Conservation (phyloP, 2,113 vertebrate genomes). For the Tringa solitaria region DNA sequence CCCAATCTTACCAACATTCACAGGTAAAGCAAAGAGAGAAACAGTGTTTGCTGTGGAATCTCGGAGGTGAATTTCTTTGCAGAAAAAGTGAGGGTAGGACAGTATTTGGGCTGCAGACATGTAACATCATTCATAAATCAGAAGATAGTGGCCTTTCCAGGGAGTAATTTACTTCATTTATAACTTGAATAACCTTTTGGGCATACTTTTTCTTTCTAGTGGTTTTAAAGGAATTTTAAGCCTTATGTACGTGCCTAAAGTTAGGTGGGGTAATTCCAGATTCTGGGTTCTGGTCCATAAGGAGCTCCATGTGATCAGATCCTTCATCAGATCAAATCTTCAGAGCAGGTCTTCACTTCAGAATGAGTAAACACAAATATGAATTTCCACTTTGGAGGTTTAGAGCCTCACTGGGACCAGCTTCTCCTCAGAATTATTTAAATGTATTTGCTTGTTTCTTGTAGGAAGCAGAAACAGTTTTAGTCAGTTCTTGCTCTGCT, state of each 20-base stretch:
- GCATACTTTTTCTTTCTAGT: not conserved
- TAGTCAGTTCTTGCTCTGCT: not conserved
- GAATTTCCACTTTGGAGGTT: not conserved
- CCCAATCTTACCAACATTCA: not conserved
- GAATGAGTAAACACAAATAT: not conserved
- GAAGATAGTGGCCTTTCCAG: not conserved
- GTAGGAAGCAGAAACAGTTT: not conserved
- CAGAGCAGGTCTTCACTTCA: not conserved
- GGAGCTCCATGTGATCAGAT: not conserved
- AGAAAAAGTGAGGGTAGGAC: not conserved
- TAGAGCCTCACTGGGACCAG: not conserved
- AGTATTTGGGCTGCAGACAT: not conserved
- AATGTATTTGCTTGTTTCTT: not conserved
- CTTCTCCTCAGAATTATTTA: not conserved
- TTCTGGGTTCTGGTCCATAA: not conserved
- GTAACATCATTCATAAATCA: not conserved
- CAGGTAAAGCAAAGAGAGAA: not conserved
- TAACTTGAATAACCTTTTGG: not conserved
- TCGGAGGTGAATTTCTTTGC: not conserved
- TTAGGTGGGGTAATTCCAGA: not conserved
- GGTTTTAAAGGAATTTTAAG: not conserved
- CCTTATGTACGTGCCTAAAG: fast-evolving
- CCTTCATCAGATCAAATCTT: not conserved
- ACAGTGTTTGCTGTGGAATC: not conserved
- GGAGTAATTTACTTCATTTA: not conserved